phyloP scores from a whole-genome alignment of 2,888 invertebrate species.

The Zonitis immaculata region DNA sequence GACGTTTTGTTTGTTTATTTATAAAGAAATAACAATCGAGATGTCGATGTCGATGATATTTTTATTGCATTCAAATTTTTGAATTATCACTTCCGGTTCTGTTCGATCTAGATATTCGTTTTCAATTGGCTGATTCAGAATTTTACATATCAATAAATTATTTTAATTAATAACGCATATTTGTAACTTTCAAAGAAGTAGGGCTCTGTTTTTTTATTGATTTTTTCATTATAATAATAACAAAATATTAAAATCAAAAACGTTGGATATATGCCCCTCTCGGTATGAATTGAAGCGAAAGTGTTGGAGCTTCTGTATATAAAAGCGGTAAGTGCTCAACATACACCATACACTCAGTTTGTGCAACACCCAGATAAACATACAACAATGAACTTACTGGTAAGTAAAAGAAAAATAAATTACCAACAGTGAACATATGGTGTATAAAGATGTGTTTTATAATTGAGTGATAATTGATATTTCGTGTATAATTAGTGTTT shows the following conservation, averaged over 20 bases:
- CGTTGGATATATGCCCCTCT: constrained; percentile 31
- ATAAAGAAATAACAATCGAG: too few relatives aligned
- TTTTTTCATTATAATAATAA: too few relatives aligned
- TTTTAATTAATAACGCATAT: constrained; percentile 33
- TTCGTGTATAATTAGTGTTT: not conserved
- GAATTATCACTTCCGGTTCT: too few relatives aligned
- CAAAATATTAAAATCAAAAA: constrained; percentile 20
- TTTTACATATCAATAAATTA: constrained; percentile 19
- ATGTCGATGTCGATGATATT: too few relatives aligned
- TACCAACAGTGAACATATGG: constrained; percentile 6
- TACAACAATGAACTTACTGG: constrained; percentile 46
- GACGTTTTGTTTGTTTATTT: too few relatives aligned
- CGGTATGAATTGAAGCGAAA: constrained; percentile 38
- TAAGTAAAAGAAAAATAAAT: constrained; percentile 34
- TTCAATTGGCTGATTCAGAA: too few relatives aligned
- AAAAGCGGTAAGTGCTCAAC: constrained; percentile 35
- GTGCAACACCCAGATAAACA: constrained; percentile 26
- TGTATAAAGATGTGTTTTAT: constrained; percentile 3
- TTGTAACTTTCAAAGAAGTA: constrained; percentile 36
- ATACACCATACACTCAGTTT: constrained; percentile 40
- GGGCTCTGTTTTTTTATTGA: constrained; percentile 28
- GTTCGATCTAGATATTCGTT: too few relatives aligned
- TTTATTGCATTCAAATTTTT: too few relatives aligned
- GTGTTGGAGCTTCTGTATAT: constrained; percentile 37
- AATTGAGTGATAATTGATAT: too few relatives aligned